Conservation (phyloP, 2,797 vertebrate genomes). For the Bufotes viridis region DNA sequence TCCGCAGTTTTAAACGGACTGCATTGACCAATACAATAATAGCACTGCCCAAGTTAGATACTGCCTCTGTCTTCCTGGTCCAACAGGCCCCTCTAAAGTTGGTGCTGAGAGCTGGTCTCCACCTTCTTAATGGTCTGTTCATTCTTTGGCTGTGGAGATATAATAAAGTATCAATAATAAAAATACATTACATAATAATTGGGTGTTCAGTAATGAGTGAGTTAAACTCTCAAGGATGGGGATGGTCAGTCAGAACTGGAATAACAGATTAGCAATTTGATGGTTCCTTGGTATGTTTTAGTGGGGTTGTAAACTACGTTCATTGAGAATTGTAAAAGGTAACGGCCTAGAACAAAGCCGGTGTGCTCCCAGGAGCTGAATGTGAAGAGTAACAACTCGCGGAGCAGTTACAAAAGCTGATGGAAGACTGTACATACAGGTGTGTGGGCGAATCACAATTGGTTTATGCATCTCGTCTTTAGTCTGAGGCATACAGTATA, state of each 20-base stretch:
- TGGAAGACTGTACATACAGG: slow-evolving; percentile 1
- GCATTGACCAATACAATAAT: background rate
- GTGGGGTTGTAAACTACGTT: slow-evolving; percentile 49
- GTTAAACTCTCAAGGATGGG: background rate
- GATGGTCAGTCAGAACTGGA: slow-evolving; percentile 34
- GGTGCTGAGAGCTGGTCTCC: background rate
- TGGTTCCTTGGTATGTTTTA: slow-evolving; percentile 47
- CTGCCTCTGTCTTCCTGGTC: too few species aligned
- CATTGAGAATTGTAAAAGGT: slow-evolving; percentile 57
- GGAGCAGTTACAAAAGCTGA: slow-evolving; percentile 27
- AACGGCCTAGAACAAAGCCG: slow-evolving; percentile 48
- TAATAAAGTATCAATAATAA: background rate
- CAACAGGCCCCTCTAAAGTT: background rate
- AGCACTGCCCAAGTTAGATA: background rate
- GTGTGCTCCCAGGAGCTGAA: slow-evolving; percentile 33
- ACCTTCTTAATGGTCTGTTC: background rate
- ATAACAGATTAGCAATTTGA: slow-evolving; percentile 57
- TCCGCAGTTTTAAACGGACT: too few species aligned
- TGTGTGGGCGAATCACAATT: background rate
- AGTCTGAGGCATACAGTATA: background rate
- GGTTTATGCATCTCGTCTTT: background rate
- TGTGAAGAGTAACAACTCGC: slow-evolving; percentile 32
- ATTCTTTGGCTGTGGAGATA: background rate
- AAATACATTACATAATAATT: background rate
- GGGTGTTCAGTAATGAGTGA: background rate